Evolutionary conservation across 2,113 vertebrate genomes (phyloP), one percentile per base, ranked within the genome.

Genomic region (Pangasianodon hypophthalmus): DNA sequence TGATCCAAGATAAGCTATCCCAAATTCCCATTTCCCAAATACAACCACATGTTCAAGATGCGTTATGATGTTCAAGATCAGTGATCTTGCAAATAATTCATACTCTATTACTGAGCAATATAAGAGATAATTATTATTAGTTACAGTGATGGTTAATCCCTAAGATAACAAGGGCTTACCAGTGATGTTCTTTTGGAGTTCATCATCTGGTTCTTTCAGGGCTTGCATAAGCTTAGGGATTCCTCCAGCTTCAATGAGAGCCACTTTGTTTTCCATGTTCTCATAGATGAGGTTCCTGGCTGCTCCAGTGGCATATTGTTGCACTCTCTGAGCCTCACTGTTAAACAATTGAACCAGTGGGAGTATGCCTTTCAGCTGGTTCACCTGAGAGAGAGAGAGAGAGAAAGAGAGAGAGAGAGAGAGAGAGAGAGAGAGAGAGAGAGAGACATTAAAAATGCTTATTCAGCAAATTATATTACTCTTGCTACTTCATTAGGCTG

Each of bases 241-340:
- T 73, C 98, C 98, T 0, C 96, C 97, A 64, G 97, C 97, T 73
- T 98, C 96, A 52, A 99, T 97, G 80, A 99, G 96, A 0, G 96
- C 96, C 84, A 94, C 93, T 94, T 99, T 99, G 95, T 99, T 99
- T 71, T 97, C 97, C 0, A 95, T 81, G 0, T 96, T 98, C 94
- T 99, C 97, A 0, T 98, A 99, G 94, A 99, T 98, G 91, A 99
- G 96, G 95, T 99, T 99, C 69, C 98, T 96, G 91, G 95, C 97
- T 92, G 98, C 98, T 0, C 98, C 98, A 0, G 98, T 99, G 88
- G 98, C 96, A 0, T 97, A 98, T 58, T 97, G 97, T 94, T 98
- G 97, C 87, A 99, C 97, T 90, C 98, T 98, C 91, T 96, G 94
- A 93, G 96, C 96, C 7, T 97, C 95, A 18, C 97, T 97, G 95